Evolutionary conservation across 2,888 invertebrate species (phyloP).

Genomic region (Leptinotarsa haldemani): DNA sequence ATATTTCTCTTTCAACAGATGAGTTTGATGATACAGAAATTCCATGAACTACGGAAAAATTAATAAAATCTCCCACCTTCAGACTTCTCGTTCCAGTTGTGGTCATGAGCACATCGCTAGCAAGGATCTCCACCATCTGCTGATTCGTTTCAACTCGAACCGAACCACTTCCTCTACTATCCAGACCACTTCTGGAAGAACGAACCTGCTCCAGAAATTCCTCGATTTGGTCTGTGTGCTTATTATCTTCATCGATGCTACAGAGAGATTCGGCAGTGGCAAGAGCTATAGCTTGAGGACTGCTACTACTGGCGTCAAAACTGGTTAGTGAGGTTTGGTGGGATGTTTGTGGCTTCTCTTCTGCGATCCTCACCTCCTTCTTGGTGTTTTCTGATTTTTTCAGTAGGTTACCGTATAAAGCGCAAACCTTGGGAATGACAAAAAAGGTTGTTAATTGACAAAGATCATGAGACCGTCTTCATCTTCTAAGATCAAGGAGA

Average conservation of each 20-base stretch:
- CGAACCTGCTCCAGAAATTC: slow-evolving; percentile 71
- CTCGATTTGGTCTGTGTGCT: slow-evolving; percentile 80
- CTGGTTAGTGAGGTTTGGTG: slow-evolving; percentile 51
- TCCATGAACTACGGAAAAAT: neutral
- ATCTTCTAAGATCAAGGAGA: too few relatives aligned
- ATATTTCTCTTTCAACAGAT: neutral
- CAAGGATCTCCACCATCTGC: slow-evolving; percentile 69
- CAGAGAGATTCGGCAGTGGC: slow-evolving; percentile 83
- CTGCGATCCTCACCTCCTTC: slow-evolving; percentile 52
- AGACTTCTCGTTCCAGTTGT: neutral
- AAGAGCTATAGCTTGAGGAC: slow-evolving; percentile 70
- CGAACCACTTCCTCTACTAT: slow-evolving; percentile 58
- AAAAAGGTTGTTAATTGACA: neutral
- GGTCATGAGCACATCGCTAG: slow-evolving; percentile 68
- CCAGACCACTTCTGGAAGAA: slow-evolving; percentile 62
- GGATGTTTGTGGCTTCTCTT: slow-evolving; percentile 17
- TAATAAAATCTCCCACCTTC: neutral
- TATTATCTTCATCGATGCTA: slow-evolving; percentile 82
- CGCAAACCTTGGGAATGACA: slow-evolving; percentile 56
- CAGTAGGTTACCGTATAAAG: slow-evolving; percentile 74
- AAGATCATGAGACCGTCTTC: too few relatives aligned
- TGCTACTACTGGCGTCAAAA: slow-evolving; percentile 52
- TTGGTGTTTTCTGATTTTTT: slow-evolving; percentile 66
- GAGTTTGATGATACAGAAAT: neutral
- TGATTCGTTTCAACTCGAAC: slow-evolving; percentile 66